Base-by-base conservation (phyloP, 2,113 vertebrate genomes). In the Oryzias woworae region DNA sequence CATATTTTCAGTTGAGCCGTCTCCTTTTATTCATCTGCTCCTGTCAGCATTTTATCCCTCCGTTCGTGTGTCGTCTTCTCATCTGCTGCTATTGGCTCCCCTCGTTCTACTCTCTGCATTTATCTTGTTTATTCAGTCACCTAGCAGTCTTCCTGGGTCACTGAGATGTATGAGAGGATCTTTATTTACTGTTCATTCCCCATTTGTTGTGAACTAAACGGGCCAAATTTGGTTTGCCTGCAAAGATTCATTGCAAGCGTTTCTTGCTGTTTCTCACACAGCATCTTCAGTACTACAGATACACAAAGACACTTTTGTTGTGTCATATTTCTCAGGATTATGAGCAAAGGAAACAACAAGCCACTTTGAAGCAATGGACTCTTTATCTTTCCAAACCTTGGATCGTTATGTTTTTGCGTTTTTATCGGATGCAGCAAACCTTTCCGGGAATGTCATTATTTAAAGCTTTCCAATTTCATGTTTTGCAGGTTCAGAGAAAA, bases 401-500 rank as follows among this genome's bases (percentile, higher is more conserved):
- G 77, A 75, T 81, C 78, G 73, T n/a, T 56, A 48, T 66, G 57
- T 47, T 49, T 59, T 4, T 59, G 5, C 59, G 24, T 50, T 53
- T n/a, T 17, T 58, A 5, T 31, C 3, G 0, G 15, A 15, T 8
- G 17, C 4, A 1, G 1, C 6, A 13, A 41, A 51, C 48, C 8
- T 41, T 3, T 31, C 2, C 14, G 1, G 2, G n/a, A 13, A 4
- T 16, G 51, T 20, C 14, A 28, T 53, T 20, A 28, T 53, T 20
- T 78, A 48, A 54, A 52, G 66, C 16, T 58, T 18, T 31, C 15
- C 44, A 31, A 51, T 3, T 74, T 43, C 74, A 6, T 82, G 63
- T 85, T 5, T 85, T 64, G 17, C 62, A 99, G 97, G 79, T 99
- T 99, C 87, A 92, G 97, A 58, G 97, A 99, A 69, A 95, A 95